phyloP scores from a whole-genome alignment of 1,140 invertebrate genomes.

The Potamilus streckersoni region DNA sequence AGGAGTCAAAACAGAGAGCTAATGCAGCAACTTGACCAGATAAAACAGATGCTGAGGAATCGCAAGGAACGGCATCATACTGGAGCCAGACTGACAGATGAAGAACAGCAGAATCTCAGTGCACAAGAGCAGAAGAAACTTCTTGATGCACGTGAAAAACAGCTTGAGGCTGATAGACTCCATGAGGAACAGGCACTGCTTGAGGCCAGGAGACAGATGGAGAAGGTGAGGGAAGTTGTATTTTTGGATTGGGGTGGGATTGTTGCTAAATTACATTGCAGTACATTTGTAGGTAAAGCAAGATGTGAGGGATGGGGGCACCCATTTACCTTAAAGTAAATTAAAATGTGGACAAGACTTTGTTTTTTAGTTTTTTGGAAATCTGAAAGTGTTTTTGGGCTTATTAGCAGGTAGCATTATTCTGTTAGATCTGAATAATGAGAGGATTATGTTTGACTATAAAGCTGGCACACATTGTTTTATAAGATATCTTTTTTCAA shows the following conservation, averaged over 20 bases:
- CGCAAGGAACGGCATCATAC: constrained; percentile 38
- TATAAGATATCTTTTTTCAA: too few species aligned
- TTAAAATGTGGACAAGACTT: too few species aligned
- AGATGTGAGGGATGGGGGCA: not conserved
- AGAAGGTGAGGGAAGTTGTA: constrained; percentile 43
- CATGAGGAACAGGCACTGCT: constrained; percentile 54
- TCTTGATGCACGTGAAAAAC: constrained; percentile 38
- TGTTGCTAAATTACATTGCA: not conserved
- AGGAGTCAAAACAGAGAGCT: constrained; percentile 32
- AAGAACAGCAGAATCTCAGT: constrained; percentile 41
- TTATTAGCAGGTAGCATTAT: too few species aligned
- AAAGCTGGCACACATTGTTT: too few species aligned
- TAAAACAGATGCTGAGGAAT: constrained; percentile 42
- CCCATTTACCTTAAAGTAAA: too few species aligned
- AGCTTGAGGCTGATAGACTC: constrained; percentile 54
- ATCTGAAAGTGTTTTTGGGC: too few species aligned
- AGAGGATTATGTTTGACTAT: too few species aligned
- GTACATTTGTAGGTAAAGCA: not conserved
- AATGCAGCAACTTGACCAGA: constrained; percentile 34
- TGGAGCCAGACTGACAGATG: constrained; percentile 34
- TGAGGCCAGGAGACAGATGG: constrained; percentile 42
- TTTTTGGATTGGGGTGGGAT: not conserved
- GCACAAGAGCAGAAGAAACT: constrained; percentile 45
- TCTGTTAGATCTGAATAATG: too few species aligned
- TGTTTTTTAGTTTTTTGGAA: too few species aligned